Base-by-base conservation (phyloP, 2,888 invertebrate genomes). In the Diarsia brunnea region DNA sequence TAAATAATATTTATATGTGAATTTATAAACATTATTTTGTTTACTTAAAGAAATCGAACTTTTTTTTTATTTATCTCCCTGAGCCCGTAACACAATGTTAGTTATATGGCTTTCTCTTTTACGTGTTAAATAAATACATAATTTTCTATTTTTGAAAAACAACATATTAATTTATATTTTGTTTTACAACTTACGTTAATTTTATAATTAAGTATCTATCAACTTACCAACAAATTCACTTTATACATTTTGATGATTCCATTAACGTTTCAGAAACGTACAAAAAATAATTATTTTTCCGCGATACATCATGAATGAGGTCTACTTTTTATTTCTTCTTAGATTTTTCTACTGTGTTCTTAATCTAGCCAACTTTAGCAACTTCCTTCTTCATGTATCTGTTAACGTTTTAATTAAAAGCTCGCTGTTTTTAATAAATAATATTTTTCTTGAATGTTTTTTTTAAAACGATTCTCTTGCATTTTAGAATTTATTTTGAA, bases 211-310 rank as follows among this genome's bases (percentile, higher is more conserved):
- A 58, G 69, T 82, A 80, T 84, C 81, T 85, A 82, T 83, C 75
- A 85, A 80, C 73, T 82, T 87, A 82, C 72, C 65, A 79, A 82
- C 81, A 86, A 75, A 82, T 82, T 78, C 72, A 81, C 75, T 84
- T 85, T 87, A 85, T 81, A 88, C 78, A 87, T 75, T 87, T 82
- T 78, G 47, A 81, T 83, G 75, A 76, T 74, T 80, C 71, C 43
- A 66, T 60, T 86, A 73, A 79, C 79, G 87, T 84, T 88, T 87
- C 86, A 76, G 84, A 88, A 86, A 93, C 92, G 89, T 94, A 93
- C 92, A 92, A 92, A 92, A 93, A 91, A 93, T 93, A 91, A 91
- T 84, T 86, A 87, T 84, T 88, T 76, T 89, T 87, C 82, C 84
- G 86, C 83, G 85, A 89, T 88, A 87, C 87, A 81, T 85, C 64